Evolutionary conservation across 2,888 invertebrate species (phyloP).

Genomic region (Philaethria dido): DNA sequence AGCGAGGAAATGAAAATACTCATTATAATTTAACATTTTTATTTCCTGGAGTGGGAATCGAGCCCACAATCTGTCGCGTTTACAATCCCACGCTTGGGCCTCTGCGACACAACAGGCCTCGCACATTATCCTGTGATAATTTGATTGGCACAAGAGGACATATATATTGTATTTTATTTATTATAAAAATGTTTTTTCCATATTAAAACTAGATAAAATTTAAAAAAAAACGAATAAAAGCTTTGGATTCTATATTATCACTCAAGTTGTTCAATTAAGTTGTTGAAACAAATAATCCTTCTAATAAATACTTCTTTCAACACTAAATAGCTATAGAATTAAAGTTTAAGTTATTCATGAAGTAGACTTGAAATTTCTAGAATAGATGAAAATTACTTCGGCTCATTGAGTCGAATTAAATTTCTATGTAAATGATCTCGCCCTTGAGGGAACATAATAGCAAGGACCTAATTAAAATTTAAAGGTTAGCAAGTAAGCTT

Average conservation of each 20-base stretch:
- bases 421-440: constrained; percentile 38
- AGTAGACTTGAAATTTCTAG: constrained; percentile 33
- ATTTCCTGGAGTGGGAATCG: no score
- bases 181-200: no score
- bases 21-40: no score
- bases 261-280: not conserved
- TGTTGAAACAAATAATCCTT: not conserved
- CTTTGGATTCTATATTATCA: not conserved
- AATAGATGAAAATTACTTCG: constrained; percentile 40
- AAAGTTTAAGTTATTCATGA: constrained; percentile 25
- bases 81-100: no score
- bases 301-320: not conserved
- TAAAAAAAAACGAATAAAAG: no score
- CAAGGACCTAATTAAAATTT: constrained; percentile 28
- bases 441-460: constrained; percentile 31
- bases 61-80: no score
- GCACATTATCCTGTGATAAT: no score
- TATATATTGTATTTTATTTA: no score
- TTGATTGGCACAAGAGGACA: no score
- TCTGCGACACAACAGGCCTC: no score
- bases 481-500: constrained; percentile 5
- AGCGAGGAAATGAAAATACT: no score
- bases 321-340: constrained; percentile 14
- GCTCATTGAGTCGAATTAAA: constrained; percentile 44
- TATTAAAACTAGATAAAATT: no score